Evolutionary conservation across 2,797 vertebrate genomes (phyloP).

Genomic region (Graptemys geographica): DNA sequence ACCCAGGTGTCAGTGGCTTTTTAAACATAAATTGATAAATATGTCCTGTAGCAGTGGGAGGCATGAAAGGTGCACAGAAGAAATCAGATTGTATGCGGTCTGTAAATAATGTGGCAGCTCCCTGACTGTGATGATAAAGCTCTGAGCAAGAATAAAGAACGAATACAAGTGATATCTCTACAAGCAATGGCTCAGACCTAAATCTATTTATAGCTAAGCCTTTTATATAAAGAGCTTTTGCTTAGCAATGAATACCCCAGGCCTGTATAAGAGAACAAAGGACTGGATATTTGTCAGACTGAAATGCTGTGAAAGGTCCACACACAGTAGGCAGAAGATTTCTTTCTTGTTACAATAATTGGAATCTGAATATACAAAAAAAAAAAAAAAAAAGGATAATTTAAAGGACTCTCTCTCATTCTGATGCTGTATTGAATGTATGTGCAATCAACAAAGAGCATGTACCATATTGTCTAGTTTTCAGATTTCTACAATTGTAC

Average conservation of each 20-base stretch:
- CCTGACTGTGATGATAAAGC: neutral
- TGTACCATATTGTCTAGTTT: neutral
- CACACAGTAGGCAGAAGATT: neutral
- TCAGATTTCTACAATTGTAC: neutral
- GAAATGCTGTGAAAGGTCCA: conserved; percentile 17
- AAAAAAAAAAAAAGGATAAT: neutral
- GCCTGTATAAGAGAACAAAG: conserved; percentile 40
- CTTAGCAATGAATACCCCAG: conserved; percentile 45
- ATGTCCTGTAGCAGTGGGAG: neutral
- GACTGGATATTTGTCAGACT: neutral
- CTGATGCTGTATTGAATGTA: neutral
- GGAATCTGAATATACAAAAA: neutral
- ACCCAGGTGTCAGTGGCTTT: neutral
- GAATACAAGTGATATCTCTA: conserved; percentile 41
- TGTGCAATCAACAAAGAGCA: neutral
- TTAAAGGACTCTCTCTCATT: neutral
- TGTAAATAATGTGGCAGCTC: neutral
- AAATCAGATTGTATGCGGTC: conserved; percentile 8
- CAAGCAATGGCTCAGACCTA: conserved; percentile 39
- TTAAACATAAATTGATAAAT: conserved; percentile 28
- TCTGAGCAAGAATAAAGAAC: conserved; percentile 41
- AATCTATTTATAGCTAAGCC: conserved; percentile 64
- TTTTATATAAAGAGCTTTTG: conserved; percentile 68
- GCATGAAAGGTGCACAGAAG: neutral
- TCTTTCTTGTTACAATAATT: conserved; percentile 18